A percentile compares a stretch with the other conserved stretches of the same genome.
Conservation (phyloP, 2,113 vertebrate genomes). For the Potamarius usumacintae region DNA sequence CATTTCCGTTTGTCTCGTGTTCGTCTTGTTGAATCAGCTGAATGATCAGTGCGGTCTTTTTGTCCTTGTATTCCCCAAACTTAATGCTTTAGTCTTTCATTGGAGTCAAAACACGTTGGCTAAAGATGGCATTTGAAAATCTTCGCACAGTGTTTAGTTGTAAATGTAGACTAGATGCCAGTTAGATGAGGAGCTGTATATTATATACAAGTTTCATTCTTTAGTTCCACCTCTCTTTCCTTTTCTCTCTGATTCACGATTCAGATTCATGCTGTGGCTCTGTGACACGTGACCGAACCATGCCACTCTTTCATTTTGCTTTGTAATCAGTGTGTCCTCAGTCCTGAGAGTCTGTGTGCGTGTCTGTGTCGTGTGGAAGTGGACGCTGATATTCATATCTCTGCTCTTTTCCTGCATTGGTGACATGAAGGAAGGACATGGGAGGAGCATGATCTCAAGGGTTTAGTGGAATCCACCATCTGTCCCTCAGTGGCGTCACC, state of each 20-base stretch:
- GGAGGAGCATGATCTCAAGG: background rate
- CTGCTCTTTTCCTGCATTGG: background rate
- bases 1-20: background rate
- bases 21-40: background rate
- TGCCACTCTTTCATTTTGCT: background rate
- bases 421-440: constrained; percentile 17
- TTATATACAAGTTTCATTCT: background rate
- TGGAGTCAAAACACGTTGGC: background rate
- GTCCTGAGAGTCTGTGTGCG: background rate
- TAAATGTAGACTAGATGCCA: background rate
- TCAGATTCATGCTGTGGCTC: background rate
- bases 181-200: background rate
- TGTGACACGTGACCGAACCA: background rate
- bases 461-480: constrained; percentile 5
- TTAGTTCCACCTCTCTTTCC: background rate
- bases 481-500: background rate
- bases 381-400: constrained; percentile 1
- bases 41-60: background rate
- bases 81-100: background rate
- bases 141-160: background rate
- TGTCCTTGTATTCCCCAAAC: background rate
- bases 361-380: background rate
- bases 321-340: background rate
- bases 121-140: background rate
- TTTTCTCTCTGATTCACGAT: background rate